These are phyloP conservation scores for Drosophila macrospina DNA, from an alignment of 2,888 invertebrate species.

Conservation along the genomic window DNA sequence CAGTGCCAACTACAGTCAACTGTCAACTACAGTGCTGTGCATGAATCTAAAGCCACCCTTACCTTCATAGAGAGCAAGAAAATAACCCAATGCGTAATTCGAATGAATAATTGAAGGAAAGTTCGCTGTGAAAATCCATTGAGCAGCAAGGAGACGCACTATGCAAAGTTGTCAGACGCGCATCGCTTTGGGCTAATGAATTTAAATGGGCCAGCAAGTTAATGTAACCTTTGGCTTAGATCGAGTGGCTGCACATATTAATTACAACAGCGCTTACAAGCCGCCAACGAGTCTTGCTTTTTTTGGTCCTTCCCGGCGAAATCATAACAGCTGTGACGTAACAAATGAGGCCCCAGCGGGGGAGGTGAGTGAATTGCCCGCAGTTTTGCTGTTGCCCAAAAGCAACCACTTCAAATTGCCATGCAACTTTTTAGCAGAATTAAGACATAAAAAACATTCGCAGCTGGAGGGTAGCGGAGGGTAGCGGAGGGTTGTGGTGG, in stretches of 20 bases:
- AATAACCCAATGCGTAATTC: slow-evolving; percentile 58
- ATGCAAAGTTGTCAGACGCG: slow-evolving; percentile 2
- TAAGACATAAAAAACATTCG: slow-evolving; percentile 71
- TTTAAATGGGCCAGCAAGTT: slow-evolving; percentile 64
- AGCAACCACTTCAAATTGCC: slow-evolving; percentile 72
- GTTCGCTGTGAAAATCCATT: slow-evolving; percentile 45
- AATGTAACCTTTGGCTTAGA: slow-evolving; percentile 40
- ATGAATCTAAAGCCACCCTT: slow-evolving; percentile 55
- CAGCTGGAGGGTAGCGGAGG: slow-evolving; percentile 16
- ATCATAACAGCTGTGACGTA: slow-evolving; percentile 76
- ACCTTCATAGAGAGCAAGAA: slow-evolving; percentile 2
- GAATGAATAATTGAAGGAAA: slow-evolving; percentile 56
- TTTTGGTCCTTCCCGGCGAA: slow-evolving; percentile 28
- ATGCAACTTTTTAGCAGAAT: slow-evolving; percentile 58
- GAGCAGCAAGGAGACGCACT: slow-evolving; percentile 43
- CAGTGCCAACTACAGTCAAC: slow-evolving; percentile 62
- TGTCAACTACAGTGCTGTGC: slow-evolving; percentile 64
- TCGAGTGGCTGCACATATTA: slow-evolving; percentile 57
- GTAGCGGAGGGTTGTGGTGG: too few species aligned
- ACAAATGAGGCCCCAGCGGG: slow-evolving; percentile 66
- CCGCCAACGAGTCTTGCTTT: slow-evolving; percentile 36
- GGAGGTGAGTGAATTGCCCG: slow-evolving; percentile 45
- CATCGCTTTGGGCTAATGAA: slow-evolving; percentile 55
- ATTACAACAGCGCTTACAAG: slow-evolving; percentile 65
- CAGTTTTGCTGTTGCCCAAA: slow-evolving; percentile 17